Evolutionary conservation across 2,888 invertebrate species (phyloP), one percentile per base, ranked within the genome.

Genomic region (Oxystoma pomonae): DNA sequence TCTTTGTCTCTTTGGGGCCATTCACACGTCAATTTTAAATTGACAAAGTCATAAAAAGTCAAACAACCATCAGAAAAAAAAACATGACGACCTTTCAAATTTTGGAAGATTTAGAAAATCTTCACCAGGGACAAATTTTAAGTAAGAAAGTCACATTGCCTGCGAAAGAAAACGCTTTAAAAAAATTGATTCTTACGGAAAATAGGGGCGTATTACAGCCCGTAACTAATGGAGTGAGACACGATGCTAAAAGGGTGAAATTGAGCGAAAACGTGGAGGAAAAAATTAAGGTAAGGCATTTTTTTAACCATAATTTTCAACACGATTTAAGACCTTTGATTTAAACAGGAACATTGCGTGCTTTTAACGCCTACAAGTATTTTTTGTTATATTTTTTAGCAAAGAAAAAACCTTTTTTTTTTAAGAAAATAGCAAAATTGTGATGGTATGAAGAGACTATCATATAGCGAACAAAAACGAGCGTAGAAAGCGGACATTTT

Each of bases 41-140:
- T 35, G 35, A 7, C 35, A 35, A 35, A 35, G 12, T 35, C 3
- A 35, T 35, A 3, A 35, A 35, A 7, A 35, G 35, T 35, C 12
- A 7, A 7, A 35, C 19, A 16, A 52, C 2, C 1, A 20, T 50
- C 22, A 35, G 7, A 49, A n/a, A 18, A 3, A 35, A 35, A 35
- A 12, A 51, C 49, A 76, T 76, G 75, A 71, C 74, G 57, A 66
- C 69, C 56, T 74, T 76, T 69, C 67, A 68, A 59, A 72, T 75
- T 64, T 71, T 71, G 59, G 71, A 75, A 70, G 76, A 76, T 67
- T 58, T 65, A 51, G 69, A 69, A 60, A 68, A 70, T 63, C 63
- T 59, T 17, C 58, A 66, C 21, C 49, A 52, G 57, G 60, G 52
- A 61, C 58, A 58, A 16, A 56, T 49, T 20, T 58, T 61, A 64